A percentile compares a stretch with the other conserved stretches of the same genome.
Conservation (phyloP, 1,140 invertebrate genomes). For the Drosophila micromelanica region DNA sequence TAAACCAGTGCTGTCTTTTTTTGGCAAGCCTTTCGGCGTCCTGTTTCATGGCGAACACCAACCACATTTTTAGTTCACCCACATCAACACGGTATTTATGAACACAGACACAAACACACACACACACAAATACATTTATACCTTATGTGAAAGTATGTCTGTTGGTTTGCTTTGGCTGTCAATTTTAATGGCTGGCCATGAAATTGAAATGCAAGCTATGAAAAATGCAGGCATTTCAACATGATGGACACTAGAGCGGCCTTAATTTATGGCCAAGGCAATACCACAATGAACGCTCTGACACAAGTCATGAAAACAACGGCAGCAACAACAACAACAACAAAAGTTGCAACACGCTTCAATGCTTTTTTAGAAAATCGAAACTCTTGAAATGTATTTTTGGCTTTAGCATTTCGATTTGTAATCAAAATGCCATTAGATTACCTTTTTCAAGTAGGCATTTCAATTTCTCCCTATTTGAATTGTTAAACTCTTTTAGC, state of each 20-base stretch:
- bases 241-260: constrained; percentile 71
- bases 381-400: constrained; percentile 42
- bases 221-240: constrained; percentile 80
- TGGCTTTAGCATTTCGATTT: constrained; percentile 26
- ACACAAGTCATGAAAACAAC: constrained; percentile 23
- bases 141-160: constrained; percentile 17
- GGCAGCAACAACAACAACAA: constrained; percentile 10
- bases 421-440: constrained; percentile 79
- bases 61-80: constrained; percentile 24
- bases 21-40: constrained; percentile 39
- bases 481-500: constrained; percentile 28
- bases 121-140: background rate
- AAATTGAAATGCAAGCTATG: constrained; percentile 79
- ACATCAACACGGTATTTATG: constrained; percentile 51
- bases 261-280: constrained; percentile 72
- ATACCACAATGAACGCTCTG: constrained; percentile 36
- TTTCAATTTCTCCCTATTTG: constrained; percentile 30
- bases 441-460: constrained; percentile 35
- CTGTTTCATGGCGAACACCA: constrained; percentile 4
- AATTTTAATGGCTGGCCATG: constrained; percentile 79
- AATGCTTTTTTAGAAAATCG: constrained; percentile 38
- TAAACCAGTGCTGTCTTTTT: constrained; percentile 28
- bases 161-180: constrained; percentile 47
- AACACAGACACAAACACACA: constrained; percentile 5
- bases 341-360: background rate